phyloP scores from a whole-genome alignment of 2,797 vertebrate species.

The Sebastes nivosus region DNA sequence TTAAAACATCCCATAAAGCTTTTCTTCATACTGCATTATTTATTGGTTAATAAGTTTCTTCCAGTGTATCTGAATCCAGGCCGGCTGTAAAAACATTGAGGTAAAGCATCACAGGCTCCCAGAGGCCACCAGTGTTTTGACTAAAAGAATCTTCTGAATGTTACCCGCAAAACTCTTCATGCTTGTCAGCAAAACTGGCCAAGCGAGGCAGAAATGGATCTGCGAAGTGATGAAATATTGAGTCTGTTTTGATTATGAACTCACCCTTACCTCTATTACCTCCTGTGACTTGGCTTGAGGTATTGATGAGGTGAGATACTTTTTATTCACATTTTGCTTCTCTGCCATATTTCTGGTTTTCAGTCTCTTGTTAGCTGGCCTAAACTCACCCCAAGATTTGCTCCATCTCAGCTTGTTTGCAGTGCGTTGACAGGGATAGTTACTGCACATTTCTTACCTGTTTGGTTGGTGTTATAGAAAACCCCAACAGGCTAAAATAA shows the following conservation, averaged over 20 bases:
- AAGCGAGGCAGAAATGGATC: slow-evolving; percentile 50
- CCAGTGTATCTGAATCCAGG: slow-evolving; percentile 17
- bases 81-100: slow-evolving; percentile 38
- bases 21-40: slow-evolving; percentile 53
- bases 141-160: slow-evolving; percentile 47
- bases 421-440: background rate
- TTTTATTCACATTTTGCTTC: slow-evolving; percentile 37
- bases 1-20: slow-evolving; percentile 29
- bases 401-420: slow-evolving; percentile 50
- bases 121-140: slow-evolving; percentile 54
- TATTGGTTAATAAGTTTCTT: slow-evolving; percentile 34
- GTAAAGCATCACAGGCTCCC: slow-evolving; percentile 40
- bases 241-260: slow-evolving; percentile 68
- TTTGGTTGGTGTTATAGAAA: slow-evolving; percentile 23
- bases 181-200: slow-evolving; percentile 50
- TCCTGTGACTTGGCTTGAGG: slow-evolving; percentile 58
- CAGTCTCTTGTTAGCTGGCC: slow-evolving; percentile 39
- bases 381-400: slow-evolving; percentile 35
- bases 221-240: slow-evolving; percentile 67
- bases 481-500: slow-evolving; percentile 10
- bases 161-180: slow-evolving; percentile 29
- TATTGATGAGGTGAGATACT: slow-evolving; percentile 56
- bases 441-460: slow-evolving; percentile 1
- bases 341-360: slow-evolving; percentile 49
- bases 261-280: slow-evolving; percentile 56